phyloP scores from a whole-genome alignment of 1,140 invertebrate genomes.

The Zaprionus taronus region DNA sequence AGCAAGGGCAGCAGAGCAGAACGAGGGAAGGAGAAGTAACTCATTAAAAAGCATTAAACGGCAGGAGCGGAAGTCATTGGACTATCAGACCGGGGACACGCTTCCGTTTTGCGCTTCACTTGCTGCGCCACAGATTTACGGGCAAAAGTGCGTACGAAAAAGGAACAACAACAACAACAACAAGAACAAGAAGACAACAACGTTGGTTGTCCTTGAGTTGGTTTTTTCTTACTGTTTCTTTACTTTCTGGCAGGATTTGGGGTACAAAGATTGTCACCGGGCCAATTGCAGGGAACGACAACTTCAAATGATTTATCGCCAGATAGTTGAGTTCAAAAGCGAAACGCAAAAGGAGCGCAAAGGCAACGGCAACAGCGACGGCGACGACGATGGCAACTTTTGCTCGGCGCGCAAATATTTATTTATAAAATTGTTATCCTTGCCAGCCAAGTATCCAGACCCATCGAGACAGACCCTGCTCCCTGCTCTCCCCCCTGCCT shows the following conservation, averaged over 20 bases:
- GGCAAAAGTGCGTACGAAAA: slow-evolving; percentile 67
- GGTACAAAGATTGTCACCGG: slow-evolving; percentile 73
- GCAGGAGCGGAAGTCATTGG: slow-evolving; percentile 78
- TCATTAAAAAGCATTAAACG: slow-evolving; percentile 82
- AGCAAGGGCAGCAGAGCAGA: neutral
- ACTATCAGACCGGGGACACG: slow-evolving; percentile 72
- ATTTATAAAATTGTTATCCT: slow-evolving; percentile 83
- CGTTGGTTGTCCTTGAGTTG: slow-evolving; percentile 45
- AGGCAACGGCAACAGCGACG: slow-evolving; percentile 6
- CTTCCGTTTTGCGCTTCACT: slow-evolving; percentile 66
- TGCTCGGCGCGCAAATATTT: slow-evolving; percentile 75
- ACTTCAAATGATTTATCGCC: slow-evolving; percentile 82
- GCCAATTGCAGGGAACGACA: slow-evolving; percentile 70
- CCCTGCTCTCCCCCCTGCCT: neutral
- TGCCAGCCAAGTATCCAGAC: slow-evolving; percentile 37
- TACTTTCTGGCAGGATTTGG: slow-evolving; percentile 8
- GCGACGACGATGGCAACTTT: slow-evolving; percentile 26
- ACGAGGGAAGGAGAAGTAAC: slow-evolving; percentile 47
- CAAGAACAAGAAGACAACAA: no score
- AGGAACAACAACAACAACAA: slow-evolving; percentile 18
- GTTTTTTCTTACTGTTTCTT: slow-evolving; percentile 9
- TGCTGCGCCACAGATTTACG: slow-evolving; percentile 68
- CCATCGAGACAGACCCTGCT: slow-evolving; percentile 6
- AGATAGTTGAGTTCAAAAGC: slow-evolving; percentile 82
- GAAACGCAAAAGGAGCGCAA: slow-evolving; percentile 58